Percentiles rank a stretch among this genome's conserved stretches.
Evolutionary conservation across 1,140 invertebrate species (phyloP).

Genomic region (Diuraphis noxia): DNA sequence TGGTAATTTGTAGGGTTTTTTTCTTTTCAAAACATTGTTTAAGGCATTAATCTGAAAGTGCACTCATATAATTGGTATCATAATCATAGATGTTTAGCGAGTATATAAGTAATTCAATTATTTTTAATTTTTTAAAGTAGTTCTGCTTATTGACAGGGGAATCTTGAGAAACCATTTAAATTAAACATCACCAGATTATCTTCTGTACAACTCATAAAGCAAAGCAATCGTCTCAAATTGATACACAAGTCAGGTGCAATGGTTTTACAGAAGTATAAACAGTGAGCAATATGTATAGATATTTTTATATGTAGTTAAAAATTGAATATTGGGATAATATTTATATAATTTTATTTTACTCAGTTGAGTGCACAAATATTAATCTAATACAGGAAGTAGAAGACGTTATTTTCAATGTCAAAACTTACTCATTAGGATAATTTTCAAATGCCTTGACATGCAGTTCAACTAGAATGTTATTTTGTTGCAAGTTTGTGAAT

Average conservation of each 20-base stretch:
- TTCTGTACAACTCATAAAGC: neutral
- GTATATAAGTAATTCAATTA: too few species aligned
- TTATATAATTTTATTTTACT: neutral
- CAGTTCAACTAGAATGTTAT: slow-evolving; percentile 71
- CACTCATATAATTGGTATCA: too few species aligned
- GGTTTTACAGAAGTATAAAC: neutral
- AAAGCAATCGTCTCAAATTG: neutral
- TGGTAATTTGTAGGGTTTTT: neutral
- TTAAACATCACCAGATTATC: too few species aligned
- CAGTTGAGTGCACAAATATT: neutral
- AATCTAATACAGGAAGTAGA: slow-evolving; percentile 29
- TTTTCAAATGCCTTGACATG: slow-evolving; percentile 68
- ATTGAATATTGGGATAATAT: neutral
- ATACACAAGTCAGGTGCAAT: neutral
- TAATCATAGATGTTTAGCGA: too few species aligned
- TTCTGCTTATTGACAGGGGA: too few species aligned
- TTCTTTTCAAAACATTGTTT: neutral
- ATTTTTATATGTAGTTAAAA: neutral
- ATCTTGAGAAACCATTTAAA: neutral
- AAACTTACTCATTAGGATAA: slow-evolving; percentile 74
- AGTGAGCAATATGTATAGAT: neutral
- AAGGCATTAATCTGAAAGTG: too few species aligned
- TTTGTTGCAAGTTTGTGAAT: slow-evolving; percentile 62
- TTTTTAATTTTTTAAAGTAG: too few species aligned
- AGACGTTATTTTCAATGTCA: slow-evolving; percentile 37